Conservation (phyloP, 2,113 vertebrate species). For the Anhinga rufa region DNA sequence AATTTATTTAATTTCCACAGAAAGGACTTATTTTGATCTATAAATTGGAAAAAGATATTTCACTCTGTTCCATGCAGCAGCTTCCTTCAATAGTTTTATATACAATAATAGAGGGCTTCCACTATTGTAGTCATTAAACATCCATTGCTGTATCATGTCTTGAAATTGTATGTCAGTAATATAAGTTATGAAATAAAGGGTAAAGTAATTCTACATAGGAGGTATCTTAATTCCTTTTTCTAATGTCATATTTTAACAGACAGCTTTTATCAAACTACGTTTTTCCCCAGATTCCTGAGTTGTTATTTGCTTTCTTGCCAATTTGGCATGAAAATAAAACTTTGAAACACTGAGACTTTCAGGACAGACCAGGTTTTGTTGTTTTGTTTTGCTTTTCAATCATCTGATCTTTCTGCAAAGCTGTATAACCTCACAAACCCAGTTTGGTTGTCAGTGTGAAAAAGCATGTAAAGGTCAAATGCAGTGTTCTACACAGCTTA, state of each 20-base stretch:
- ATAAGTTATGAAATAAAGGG: not conserved
- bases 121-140: not conserved
- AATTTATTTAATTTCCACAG: not conserved
- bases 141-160: not conserved
- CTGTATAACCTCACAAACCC: not conserved
- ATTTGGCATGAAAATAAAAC: not conserved
- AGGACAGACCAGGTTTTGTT: not conserved
- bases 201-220: not conserved
- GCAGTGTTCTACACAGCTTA: not conserved
- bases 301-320: not conserved
- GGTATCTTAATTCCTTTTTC: not conserved
- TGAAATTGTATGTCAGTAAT: not conserved
- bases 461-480: not conserved
- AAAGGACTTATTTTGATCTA: not conserved
- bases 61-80: not conserved
- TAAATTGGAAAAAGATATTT: not conserved
- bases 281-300: not conserved
- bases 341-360: not conserved
- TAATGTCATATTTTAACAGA: not conserved
- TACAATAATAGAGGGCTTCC: not conserved
- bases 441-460: not conserved
- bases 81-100: not conserved
- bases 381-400: not conserved
- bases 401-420: not conserved
- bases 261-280: not conserved